These are phyloP conservation scores for Episyrphus balteatus DNA, from an alignment of 1,140 invertebrate species.

Conservation along the genomic window DNA sequence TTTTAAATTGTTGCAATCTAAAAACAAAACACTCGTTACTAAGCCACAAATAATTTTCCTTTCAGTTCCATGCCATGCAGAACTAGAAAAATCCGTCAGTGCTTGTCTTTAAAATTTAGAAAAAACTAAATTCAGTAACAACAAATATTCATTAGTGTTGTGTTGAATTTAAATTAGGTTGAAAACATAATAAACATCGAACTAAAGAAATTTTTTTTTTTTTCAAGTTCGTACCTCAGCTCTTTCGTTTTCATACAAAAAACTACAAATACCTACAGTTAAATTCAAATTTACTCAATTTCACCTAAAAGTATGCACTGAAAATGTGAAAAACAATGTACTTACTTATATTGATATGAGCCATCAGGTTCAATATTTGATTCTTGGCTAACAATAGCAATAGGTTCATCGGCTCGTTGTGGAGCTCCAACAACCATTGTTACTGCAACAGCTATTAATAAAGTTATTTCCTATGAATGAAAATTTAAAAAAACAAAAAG, in stretches of 20 bases:
- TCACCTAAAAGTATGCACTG: conserved; percentile 15
- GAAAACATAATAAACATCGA: too few species aligned
- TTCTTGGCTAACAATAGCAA: conserved; percentile 52
- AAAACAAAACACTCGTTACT: too few species aligned
- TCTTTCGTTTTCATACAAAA: conserved; percentile 4
- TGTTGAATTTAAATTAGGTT: too few species aligned
- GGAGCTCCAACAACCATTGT: conserved; percentile 40
- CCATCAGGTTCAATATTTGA: conserved; percentile 54
- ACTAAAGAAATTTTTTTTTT: neutral
- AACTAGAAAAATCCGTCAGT: too few species aligned
- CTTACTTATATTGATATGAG: conserved; percentile 50
- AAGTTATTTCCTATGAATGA: conserved; percentile 22
- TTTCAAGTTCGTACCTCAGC: conserved; percentile 7
- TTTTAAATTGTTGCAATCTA: too few species aligned
- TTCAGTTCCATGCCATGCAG: too few species aligned
- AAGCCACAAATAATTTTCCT: too few species aligned
- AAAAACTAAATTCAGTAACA: too few species aligned
- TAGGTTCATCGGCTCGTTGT: conserved; percentile 40
- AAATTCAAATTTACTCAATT: neutral
- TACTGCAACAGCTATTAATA: conserved; percentile 24
- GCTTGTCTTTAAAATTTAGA: too few species aligned
- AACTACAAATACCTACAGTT: too few species aligned
- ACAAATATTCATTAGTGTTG: too few species aligned
- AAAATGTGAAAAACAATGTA: conserved; percentile 1
- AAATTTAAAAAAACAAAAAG: conserved; percentile 13